Evolutionary conservation across 2,888 invertebrate species (phyloP), one percentile per base, ranked within the genome.

Genomic region (Craniophora ligustri): DNA sequence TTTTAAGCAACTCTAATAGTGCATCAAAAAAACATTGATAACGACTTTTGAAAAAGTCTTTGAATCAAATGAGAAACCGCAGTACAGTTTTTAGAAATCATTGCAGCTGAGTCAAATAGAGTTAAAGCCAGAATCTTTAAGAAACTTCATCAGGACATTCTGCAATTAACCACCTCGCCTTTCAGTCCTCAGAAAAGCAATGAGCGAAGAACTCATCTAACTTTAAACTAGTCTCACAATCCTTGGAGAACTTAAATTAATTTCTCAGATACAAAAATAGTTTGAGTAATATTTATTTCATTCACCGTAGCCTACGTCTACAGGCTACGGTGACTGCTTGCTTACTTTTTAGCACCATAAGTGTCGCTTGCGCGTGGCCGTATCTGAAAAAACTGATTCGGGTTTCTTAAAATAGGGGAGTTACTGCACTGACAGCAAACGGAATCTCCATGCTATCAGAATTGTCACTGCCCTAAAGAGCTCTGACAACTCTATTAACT

Each of bases 181-280:
- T 47, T 47, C 36, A 59, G 48, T 35, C 28, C 32, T 10, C 40
- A 54, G 49, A 50, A 60, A 51, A 45, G 69, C 55, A 71, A 59
- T 45, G 61, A 56, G 55, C 34, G 44, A 47, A 15, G 49, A 58
- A 56, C 66, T 72, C 65, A 63, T 75, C 62, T 71, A 75, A 70
- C 58, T 72, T 67, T 67, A 36, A 65, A 58, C 58, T 69, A 44
- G 49, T 45, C 53, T 53, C 18, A 58, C 49, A 67, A 69, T 72
- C 58, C 56, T 65, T 74, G 42, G 30, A 46, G 16, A 67, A 75
- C 51, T 70, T 72, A 58, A 63, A 72, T 70, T 72, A 65, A 72
- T 74, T 70, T 72, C 58, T 42, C 32, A 34, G 38, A 67, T 62
- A 55, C 60, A 53, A 57, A 55, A 59, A 56, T 58, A 42, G 38